Evolutionary conservation across 1,140 invertebrate species (phyloP), one percentile per base, ranked within the genome.

Genomic region (Melitaea cinxia): DNA sequence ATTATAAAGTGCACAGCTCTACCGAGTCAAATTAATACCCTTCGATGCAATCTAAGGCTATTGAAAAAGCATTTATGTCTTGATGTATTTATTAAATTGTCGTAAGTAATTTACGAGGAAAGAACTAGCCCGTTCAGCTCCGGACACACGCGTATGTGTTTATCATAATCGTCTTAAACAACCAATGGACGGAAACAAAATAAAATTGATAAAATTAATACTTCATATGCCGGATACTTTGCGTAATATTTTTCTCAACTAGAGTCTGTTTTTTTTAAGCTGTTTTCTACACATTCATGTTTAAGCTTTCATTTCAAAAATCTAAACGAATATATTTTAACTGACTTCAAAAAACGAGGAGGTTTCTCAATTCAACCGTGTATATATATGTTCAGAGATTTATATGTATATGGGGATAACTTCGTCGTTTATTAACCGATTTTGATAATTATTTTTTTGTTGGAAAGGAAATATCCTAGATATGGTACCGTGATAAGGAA

Each of bases 41-140:
- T 47, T 15, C 39, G 65, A 67, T 61, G 39, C 28, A 55, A 67
- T 67, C 65, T 61, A 28, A 23, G 33, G 65, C 65, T 61, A 67
- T 67, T 67, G 57, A 61, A 61, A 61, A 67, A 67, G 57, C 65
- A 63, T 63, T 67, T 61, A 61, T 50, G 65, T 56, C 57, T 26
- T 49, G 52, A 61, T 61, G 58, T 56, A 56, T 61, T 67, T 67
- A 67, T 61, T 67, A 66, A 66, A 66, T 54, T 42, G 64, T 60
- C 64, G 56, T 49, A 47, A 59, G 37, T 60, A 52, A 59, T 67
- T 61, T 67, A 60, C 57, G 53, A 50, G 57, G 54, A 39, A 39
- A 24, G 42, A 23, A 47, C 42, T 17, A 61, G 23, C 23, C 10
- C 33, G 56, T 69, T 26, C 47, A 26, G 7, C 9, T n/a, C n/a